Percentiles rank a stretch among this genome's conserved stretches.
phyloP scores from a whole-genome alignment of 2,797 vertebrate genomes.

The Spinibarbus caldwelli region DNA sequence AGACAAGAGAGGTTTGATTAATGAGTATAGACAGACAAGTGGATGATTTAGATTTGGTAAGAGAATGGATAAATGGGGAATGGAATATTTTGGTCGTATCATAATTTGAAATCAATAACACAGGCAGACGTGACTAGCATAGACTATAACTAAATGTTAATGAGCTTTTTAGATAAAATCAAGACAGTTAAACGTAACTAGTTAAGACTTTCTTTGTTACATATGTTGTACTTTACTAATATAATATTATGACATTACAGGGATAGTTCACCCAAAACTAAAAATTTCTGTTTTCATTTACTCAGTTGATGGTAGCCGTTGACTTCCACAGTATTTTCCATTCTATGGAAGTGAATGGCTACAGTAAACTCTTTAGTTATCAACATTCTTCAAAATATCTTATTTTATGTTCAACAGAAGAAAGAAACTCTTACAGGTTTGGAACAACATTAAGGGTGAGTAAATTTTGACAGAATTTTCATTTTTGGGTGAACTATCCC shows the following conservation, averaged over 20 bases:
- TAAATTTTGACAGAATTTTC: not conserved
- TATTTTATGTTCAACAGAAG: not conserved
- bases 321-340: not conserved
- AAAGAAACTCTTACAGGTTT: not conserved
- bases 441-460: not conserved
- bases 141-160: not conserved
- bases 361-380: not conserved
- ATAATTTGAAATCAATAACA: not conserved
- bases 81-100: not conserved
- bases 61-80: not conserved
- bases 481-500: not conserved
- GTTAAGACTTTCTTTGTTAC: not conserved
- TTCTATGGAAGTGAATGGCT: not conserved
- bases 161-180: not conserved
- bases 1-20: conserved; percentile 31
- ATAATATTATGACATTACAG: not conserved
- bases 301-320: not conserved
- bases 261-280: not conserved
- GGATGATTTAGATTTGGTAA: not conserved
- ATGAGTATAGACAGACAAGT: not conserved
- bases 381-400: not conserved
- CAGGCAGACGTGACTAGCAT: too few relatives aligned
- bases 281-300: too few relatives aligned
- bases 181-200: not conserved
- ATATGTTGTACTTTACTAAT: not conserved